These are phyloP conservation scores for Cherax destructor DNA, from an alignment of 1,140 invertebrate species.

Conservation along the genomic window DNA sequence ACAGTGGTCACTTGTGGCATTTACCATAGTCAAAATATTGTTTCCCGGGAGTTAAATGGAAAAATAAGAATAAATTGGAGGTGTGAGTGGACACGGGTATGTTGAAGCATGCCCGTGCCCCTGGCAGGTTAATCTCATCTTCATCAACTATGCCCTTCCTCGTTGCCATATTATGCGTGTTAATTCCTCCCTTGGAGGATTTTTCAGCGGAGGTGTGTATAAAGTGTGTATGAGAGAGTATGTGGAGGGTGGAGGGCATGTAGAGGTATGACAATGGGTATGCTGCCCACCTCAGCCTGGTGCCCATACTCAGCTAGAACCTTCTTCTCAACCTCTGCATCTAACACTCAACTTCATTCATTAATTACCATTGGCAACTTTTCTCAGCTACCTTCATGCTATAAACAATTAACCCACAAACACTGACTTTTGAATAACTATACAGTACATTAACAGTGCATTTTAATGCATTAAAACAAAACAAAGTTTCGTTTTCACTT, in stretches of 20 bases:
- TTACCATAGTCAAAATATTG: no score
- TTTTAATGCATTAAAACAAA: not conserved
- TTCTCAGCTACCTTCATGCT: not conserved
- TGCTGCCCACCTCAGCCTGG: constrained; percentile 10
- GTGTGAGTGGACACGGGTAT: not conserved
- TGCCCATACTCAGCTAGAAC: constrained; percentile 17
- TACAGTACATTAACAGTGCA: not conserved
- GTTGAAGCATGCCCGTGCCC: constrained; percentile 9
- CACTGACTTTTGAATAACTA: no score
- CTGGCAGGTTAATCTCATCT: constrained; percentile 9
- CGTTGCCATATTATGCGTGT: not conserved
- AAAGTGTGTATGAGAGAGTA: no score
- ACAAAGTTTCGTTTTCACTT: not conserved
- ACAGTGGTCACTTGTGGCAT: no score
- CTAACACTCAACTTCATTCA: not conserved
- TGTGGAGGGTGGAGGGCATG: not conserved
- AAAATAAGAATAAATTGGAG: no score
- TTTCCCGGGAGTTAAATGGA: no score
- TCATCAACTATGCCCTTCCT: not conserved
- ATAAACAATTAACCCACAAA: not conserved
- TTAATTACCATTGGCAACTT: no score
- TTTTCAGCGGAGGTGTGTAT: no score
- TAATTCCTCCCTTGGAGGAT: not conserved
- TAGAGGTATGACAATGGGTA: constrained; percentile 7
- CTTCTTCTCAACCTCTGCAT: not conserved